Evolutionary conservation across 2,888 invertebrate genomes (phyloP), one percentile per base, ranked within the genome.

Genomic region (Acleris emargana): DNA sequence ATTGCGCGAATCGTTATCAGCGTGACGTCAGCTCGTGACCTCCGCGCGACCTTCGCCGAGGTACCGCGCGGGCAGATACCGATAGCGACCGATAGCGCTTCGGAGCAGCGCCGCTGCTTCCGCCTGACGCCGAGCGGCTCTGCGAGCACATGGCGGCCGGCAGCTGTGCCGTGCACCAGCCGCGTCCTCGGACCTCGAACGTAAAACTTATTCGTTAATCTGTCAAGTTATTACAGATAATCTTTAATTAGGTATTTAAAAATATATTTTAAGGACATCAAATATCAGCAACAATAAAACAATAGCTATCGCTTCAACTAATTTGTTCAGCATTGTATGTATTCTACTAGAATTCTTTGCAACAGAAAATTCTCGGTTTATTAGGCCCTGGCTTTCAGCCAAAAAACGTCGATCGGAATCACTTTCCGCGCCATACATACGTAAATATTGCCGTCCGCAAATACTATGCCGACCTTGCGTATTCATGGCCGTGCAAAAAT

Each of bases 1-100:
- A 91, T 80, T 86, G 87, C 88, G 91, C 91, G 87, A 91, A 91
- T 91, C 87, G 90, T 92, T 92, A 92, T 92, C 92, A 91, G 82
- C 76, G 85, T 91, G 90, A 91, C 91, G 92, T 91, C 87, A 89
- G 83, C 84, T 80, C 75, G 80, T 85, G 89, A 92, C 91, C 91
- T 91, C 88, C 89, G 77, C 69, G 75, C 71, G 82, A 82, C 83
- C 83, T 82, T 82, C 76, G 82, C 78, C 77, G 87, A 89, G 90
- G 89, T 89, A 90, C 86, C 86, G 88, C 81, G 80, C 80, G 76
- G 76, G 76, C 79, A 80, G 82, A 83, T 84, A 83, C 82, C 79
- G 86, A 86, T 88, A 83, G 80, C 91, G 88, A 88, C 90, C 89
- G 91, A 89, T 89, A 89, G 79, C 73, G 75, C 62, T 69, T 71